phyloP scores from a whole-genome alignment of 2,797 vertebrate genomes.

The Leucoraja ocellata region DNA sequence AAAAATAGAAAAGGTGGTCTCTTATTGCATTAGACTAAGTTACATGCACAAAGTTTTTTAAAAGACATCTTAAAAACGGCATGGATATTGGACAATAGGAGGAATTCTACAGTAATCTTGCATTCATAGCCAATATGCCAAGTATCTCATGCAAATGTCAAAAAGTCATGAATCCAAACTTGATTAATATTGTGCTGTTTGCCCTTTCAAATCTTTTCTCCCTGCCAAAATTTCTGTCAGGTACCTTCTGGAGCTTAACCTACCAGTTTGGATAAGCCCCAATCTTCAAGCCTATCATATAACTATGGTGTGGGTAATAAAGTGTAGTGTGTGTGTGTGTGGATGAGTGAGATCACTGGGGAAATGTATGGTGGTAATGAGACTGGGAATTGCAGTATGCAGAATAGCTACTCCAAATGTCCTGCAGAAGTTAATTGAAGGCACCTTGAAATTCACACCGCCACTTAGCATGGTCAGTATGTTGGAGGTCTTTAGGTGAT shows the following conservation, averaged over 20 bases:
- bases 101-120: neutral
- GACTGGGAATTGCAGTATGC: too few species aligned
- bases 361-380: too few species aligned
- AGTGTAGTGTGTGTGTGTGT: too few species aligned
- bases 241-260: neutral
- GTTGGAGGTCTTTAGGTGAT: too few species aligned
- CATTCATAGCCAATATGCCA: neutral
- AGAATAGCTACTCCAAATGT: too few species aligned
- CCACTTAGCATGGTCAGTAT: too few species aligned
- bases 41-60: neutral
- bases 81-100: neutral
- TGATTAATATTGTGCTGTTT: neutral
- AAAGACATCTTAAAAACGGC: neutral
- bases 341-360: too few species aligned
- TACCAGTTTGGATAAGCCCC: neutral
- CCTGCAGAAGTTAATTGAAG: too few species aligned
- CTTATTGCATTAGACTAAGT: neutral
- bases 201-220: neutral
- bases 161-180: neutral
- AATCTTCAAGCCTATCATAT: neutral
- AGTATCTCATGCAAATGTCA: neutral
- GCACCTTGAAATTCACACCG: too few species aligned
- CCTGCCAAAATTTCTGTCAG: neutral
- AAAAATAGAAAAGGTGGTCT: neutral
- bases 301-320: neutral